Conservation (phyloP, 2,888 invertebrate species). For the Andrena dorsata region DNA sequence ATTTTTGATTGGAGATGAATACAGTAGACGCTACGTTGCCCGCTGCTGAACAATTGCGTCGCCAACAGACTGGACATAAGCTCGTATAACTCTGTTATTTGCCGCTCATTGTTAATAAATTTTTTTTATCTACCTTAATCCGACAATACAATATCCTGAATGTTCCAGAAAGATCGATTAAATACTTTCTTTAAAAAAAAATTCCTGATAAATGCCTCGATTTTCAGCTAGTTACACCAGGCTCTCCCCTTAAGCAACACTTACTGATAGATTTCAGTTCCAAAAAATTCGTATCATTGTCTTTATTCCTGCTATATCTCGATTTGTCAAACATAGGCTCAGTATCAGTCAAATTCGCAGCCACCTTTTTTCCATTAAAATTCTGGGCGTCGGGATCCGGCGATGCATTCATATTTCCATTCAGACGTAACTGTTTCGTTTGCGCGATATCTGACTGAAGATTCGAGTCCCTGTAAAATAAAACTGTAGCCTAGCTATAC, state of each 20-base stretch:
- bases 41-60: no score
- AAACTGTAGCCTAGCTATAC: background rate
- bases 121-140: no score
- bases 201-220: no score
- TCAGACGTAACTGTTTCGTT: conserved; percentile 69
- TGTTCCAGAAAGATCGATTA: no score
- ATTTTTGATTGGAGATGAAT: no score
- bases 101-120: no score
- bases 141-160: no score
- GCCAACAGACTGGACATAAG: no score
- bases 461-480: conserved; percentile 62
- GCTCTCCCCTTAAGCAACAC: background rate
- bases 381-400: conserved; percentile 61
- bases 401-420: conserved; percentile 68
- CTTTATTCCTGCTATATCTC: conserved; percentile 57
- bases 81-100: no score
- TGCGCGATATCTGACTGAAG: conserved; percentile 60
- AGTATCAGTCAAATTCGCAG: conserved; percentile 35
- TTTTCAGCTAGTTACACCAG: no score
- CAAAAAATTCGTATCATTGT: conserved; percentile 67
- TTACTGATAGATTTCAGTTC: conserved; percentile 78
- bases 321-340: conserved; percentile 46
- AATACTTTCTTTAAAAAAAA: no score
- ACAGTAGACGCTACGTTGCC: no score
- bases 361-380: conserved; percentile 38